Conservation (phyloP, 2,888 invertebrate genomes). For the Cecidostiba fungosa region DNA sequence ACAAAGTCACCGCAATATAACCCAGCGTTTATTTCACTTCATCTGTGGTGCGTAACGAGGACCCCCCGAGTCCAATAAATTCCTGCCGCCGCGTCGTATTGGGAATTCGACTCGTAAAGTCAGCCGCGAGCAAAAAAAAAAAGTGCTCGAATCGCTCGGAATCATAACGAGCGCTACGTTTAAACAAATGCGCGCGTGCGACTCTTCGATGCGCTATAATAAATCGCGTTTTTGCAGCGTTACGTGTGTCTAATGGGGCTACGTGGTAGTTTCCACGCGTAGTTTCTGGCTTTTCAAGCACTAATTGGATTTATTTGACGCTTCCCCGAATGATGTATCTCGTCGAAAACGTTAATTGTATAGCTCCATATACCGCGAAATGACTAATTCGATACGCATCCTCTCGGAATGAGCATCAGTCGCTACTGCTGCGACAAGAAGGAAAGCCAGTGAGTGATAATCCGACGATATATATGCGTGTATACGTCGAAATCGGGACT, state of each 20-base stretch:
- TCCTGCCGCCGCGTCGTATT: background rate
- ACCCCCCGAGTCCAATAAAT: slow-evolving; percentile 47
- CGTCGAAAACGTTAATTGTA: background rate
- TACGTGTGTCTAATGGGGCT: background rate
- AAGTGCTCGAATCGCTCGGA: slow-evolving; percentile 24
- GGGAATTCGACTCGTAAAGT: slow-evolving; percentile 50
- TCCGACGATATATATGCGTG: background rate
- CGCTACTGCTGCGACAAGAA: background rate
- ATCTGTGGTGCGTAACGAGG: background rate
- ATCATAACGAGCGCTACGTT: slow-evolving; percentile 19
- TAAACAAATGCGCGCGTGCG: background rate
- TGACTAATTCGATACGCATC: background rate
- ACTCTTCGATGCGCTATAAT: too few species aligned
- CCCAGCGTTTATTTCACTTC: slow-evolving; percentile 18
- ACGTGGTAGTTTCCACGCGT: background rate
- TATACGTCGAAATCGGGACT: slow-evolving; percentile 20
- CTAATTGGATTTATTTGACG: slow-evolving; percentile 6
- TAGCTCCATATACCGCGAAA: background rate
- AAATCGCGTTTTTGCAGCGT: background rate
- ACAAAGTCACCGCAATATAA: background rate
- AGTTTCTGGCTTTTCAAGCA: background rate
- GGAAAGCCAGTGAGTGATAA: background rate
- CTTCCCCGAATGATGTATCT: background rate
- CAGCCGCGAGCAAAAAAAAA: background rate
- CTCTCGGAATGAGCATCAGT: background rate